Base-by-base conservation (phyloP, 2,888 invertebrate species). In the Eudasyphora cyanicolor region DNA sequence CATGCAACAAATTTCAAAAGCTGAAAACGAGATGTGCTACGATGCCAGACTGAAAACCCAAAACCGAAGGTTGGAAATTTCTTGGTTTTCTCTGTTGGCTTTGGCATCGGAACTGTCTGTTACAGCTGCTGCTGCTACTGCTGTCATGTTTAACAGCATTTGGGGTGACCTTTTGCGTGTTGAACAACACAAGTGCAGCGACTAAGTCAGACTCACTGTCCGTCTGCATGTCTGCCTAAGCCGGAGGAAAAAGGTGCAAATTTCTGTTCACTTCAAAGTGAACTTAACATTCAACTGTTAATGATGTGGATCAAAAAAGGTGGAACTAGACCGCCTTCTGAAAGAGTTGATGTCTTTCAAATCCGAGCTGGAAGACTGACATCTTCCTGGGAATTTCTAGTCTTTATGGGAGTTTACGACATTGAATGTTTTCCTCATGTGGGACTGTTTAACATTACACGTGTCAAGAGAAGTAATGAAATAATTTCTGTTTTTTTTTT, bases 131-230 rank as follows among this genome's bases (percentile, higher is more conserved):
- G 88, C 89, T 89, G 88, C 85, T 85, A 89, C 88, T 86, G 78
- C 80, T 80, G 80, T 76, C 77, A 82, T 85, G 77, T 80, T 80
- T 49, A 78, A 80, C 82, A 79, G 80, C 80, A 79, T 76, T 81
- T 79, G 76, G n/a, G n/a, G 77, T 89, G 90, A 90, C 90, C 90
- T 90, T 88, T 90, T 77, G 89, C 87, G 89, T 90, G 89, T 89
- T 84, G 84, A 88, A 90, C 90, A 89, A 38, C 89, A 88, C 89
- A 89, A 88, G 89, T 87, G 85, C 88, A 86, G 85, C 88, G 86
- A 87, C 87, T 75, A 76, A 81, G 75, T 75, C 76, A 71, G 35
- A 2, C 60, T 29, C 1, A n/a, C 19, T 24, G 67, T n/a, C n/a
- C n/a, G n/a, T n/a, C n/a, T n/a, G n/a, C n/a, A n/a, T n/a, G n/a